Evolutionary conservation across 1,140 invertebrate species (phyloP), one percentile per base, ranked within the genome.

Genomic region (Drosophila pallidifrons): DNA sequence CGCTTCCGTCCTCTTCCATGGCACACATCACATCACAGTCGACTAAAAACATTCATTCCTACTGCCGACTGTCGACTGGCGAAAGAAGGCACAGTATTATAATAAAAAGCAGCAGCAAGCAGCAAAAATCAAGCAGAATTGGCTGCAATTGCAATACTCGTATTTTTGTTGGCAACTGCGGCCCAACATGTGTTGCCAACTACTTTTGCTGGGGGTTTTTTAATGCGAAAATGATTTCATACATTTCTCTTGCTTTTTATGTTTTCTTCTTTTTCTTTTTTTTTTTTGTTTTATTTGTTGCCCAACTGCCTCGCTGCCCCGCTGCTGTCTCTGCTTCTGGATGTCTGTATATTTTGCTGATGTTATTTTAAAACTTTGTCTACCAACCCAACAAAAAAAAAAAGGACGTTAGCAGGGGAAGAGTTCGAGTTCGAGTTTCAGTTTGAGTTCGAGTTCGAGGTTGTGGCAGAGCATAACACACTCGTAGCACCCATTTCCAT

Each of bases 141-240:
- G 80, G 46, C 80, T 79, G 80, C 82, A 87, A 82, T 86, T 82
- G 79, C 82, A 82, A 68, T 82, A 10, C 35, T 11, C 35, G 35
- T 38, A 57, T 57, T 57, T 41, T 69, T 58, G 60, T 75, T 80
- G 73, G 68, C 73, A 75, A 65, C 73, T 45, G 6, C 61, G 32
- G 60, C 43, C 28, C 77, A 70, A 64, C 77, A 77, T 85, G 76
- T 79, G 81, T 77, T 76, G 68, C 51, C 76, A 67, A 81, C 61
- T 67, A 72, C 65, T 79, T 57, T 61, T 41, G 51, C 75, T 13
- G 69, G n/a, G 69, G 69, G 8, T 20, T 82, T 82, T 87, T 87
- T 83, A 87, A 87, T 87, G 82, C 69, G 77, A 88, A 87, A 88
- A 82, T 88, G 54, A 88, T 80, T 87, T 87, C 63, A 69, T 61